Evolutionary conservation across 2,113 vertebrate species (phyloP).

Genomic region (Puma concolor): DNA sequence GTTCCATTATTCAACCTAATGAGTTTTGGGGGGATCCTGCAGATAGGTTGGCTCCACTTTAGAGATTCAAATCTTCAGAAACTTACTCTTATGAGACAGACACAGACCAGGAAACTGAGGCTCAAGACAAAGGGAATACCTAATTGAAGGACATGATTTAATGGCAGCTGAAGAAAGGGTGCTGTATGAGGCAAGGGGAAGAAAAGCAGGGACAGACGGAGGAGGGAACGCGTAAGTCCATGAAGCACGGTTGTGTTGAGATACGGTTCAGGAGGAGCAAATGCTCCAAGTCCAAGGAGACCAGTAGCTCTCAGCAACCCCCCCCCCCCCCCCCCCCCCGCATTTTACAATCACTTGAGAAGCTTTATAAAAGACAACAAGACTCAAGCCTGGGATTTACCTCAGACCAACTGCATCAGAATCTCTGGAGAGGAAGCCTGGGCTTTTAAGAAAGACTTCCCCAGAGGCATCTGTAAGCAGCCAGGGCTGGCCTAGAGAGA

Average conservation of each 20-base stretch:
- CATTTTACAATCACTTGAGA: not conserved
- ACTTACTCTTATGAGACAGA: not conserved
- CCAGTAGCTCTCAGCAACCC: not conserved
- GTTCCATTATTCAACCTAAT: not conserved
- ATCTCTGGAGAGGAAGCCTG: not conserved
- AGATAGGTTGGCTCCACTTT: not conserved
- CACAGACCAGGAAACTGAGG: not conserved
- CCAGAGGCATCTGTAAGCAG: not conserved
- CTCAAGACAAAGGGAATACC: not conserved
- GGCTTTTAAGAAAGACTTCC: not conserved
- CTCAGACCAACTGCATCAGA: not conserved
- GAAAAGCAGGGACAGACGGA: not conserved
- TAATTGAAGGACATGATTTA: rapidly evolving
- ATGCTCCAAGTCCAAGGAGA: not conserved
- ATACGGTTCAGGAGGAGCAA: not conserved
- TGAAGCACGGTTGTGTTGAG: not conserved
- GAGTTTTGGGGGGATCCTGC: not conserved
- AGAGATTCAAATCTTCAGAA: not conserved
- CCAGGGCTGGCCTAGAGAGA: not conserved
- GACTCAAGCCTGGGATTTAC: not conserved
- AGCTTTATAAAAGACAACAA: not conserved
- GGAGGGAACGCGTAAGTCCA: too few species aligned
- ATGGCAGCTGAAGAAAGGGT: not conserved
- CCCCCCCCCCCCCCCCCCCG: not conserved
- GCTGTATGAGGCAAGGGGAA: not conserved